Evolutionary conservation across 2,113 vertebrate genomes (phyloP).

Genomic region (Lonchura striata): DNA sequence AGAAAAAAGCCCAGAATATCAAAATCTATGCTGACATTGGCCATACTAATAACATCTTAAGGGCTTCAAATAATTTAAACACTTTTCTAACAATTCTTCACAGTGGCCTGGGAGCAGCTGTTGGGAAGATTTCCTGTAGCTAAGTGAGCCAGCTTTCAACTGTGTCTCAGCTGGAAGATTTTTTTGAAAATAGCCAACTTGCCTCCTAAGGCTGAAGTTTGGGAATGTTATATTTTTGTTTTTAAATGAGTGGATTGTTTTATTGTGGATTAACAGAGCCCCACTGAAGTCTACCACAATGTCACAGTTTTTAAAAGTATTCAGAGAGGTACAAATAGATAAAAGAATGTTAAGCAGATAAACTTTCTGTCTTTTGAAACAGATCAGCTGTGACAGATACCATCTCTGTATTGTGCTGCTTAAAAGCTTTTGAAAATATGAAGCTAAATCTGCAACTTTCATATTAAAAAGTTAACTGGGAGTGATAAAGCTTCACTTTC

Average conservation of each 20-base stretch:
- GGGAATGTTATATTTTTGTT: neutral
- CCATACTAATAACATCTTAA: neutral
- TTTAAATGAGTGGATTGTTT: neutral
- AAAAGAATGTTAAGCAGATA: neutral
- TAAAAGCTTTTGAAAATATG: neutral
- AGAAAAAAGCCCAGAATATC: constrained; percentile 16
- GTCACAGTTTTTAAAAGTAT: neutral
- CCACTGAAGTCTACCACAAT: neutral
- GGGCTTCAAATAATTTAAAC: neutral
- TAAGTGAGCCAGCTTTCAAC: neutral
- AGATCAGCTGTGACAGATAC: neutral
- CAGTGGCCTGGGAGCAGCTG: neutral
- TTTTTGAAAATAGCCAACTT: neutral
- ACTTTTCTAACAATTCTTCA: neutral
- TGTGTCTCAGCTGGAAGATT: neutral
- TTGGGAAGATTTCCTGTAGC: neutral
- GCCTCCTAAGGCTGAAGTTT: neutral
- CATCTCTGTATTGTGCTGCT: neutral
- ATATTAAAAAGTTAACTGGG: neutral
- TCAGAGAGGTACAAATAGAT: neutral
- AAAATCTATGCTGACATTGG: neutral
- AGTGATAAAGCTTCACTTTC: neutral
- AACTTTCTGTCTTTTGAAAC: neutral
- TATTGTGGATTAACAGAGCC: neutral
- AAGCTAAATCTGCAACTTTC: neutral